These are phyloP conservation scores for Tyto alba DNA, from an alignment of 2,113 vertebrate species.

Conservation along the genomic window DNA sequence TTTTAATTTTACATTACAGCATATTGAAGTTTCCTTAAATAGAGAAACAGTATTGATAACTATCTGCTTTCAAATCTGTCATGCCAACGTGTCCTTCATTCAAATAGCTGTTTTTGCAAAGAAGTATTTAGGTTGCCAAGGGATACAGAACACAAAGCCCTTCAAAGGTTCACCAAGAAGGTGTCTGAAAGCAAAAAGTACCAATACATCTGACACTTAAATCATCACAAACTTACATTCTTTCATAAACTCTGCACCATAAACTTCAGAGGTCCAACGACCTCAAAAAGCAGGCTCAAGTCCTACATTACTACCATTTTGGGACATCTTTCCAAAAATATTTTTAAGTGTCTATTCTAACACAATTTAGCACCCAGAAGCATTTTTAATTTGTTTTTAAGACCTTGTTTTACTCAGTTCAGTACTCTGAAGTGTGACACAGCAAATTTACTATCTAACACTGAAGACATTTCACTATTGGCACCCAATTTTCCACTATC, in stretches of 20 bases:
- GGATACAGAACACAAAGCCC: not conserved
- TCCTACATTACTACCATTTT: not conserved
- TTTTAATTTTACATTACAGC: not conserved
- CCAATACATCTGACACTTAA: not conserved
- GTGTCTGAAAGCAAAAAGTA: not conserved
- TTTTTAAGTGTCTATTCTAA: not conserved
- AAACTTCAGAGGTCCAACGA: not conserved
- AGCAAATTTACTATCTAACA: not conserved
- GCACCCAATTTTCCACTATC: not conserved
- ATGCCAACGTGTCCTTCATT: not conserved
- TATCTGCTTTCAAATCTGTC: not conserved
- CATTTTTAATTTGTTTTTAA: not conserved
- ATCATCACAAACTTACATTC: not conserved
- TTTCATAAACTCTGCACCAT: not conserved
- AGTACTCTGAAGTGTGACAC: not conserved
- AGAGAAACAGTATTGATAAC: not conserved
- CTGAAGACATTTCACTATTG: not conserved
- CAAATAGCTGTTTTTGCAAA: not conserved
- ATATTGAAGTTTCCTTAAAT: not conserved
- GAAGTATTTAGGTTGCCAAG: not conserved
- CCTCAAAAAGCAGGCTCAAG: not conserved
- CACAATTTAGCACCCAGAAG: not conserved
- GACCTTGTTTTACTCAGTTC: not conserved
- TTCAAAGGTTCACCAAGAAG: not conserved
- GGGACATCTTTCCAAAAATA: not conserved